A percentile compares a stretch with the other conserved stretches of the same genome.
Conservation (phyloP, 2,888 invertebrate species). For the Abrostola triplasia region DNA sequence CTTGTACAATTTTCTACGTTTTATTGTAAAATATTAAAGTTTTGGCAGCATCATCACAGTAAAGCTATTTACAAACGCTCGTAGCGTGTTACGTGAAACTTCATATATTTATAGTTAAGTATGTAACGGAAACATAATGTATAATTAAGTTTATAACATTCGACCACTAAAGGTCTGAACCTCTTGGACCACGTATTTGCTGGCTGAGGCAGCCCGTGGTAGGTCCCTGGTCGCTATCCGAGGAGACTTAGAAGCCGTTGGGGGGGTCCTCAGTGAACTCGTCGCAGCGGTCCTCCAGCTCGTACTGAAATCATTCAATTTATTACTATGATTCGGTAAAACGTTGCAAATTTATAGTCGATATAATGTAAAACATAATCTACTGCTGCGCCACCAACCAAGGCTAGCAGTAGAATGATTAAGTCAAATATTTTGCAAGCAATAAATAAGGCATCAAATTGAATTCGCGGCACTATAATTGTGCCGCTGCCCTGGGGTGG, state of each 20-base stretch:
- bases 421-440: no score
- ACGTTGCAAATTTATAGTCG: no score
- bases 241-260: slow-evolving; percentile 11
- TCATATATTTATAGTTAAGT: slow-evolving; percentile 30
- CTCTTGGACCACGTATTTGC: not conserved
- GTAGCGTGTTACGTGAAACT: slow-evolving; percentile 21
- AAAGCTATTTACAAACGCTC: slow-evolving; percentile 63
- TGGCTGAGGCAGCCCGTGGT: not conserved
- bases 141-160: slow-evolving; percentile 21
- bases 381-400: not conserved
- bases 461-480: no score
- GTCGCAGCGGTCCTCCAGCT: slow-evolving; percentile 94
- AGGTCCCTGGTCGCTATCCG: not conserved
- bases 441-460: no score
- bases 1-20: slow-evolving; percentile 34
- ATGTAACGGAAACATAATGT: slow-evolving; percentile 39
- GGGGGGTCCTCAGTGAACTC: slow-evolving; percentile 88
- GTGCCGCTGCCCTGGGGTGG: no score
- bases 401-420: not conserved
- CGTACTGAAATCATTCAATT: slow-evolving; percentile 87
- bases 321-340: no score
- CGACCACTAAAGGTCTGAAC: slow-evolving; percentile 17
- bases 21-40: slow-evolving; percentile 57
- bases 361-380: not conserved
- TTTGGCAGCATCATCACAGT: slow-evolving; percentile 79